Base-by-base conservation (phyloP, 2,797 vertebrate genomes). In the Bradypodion ventrale region DNA sequence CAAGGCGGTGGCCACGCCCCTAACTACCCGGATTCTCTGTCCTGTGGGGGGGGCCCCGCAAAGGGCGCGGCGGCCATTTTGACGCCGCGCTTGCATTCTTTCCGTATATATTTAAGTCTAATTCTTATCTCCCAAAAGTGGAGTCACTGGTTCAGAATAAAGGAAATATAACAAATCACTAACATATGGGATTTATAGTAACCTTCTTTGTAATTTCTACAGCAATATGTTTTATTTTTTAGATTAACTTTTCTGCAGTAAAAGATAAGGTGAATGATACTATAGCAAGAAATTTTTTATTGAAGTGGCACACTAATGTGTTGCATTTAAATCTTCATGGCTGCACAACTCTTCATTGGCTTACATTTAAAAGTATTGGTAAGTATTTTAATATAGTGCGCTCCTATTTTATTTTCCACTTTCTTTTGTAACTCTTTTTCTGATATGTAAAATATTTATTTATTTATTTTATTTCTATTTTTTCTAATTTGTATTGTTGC, bases 221-320 rank as follows among this genome's bases (percentile, higher is more conserved):
- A 40, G 23, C 29, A 77, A n/a, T 59, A 37, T 80, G 3, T 75
- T 87, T 69, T 83, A 73, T 83, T 5, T 90, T 92, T 72, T 88
- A 95, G 95, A 94, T 96, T 46, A 89, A 96, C 86, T 96, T 96
- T 92, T 96, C 93, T 4, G 42, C 89, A 65, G 87, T 93, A 52
- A 95, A 92, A 82, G 80, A 88, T 23, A 40, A 81, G 13, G 40
- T 95, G 79, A 29, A 82, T 37, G 94, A 95, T 62, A 92, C 73
- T 84, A 83, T 78, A 69, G 80, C 92, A 40, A 85, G 87, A 84
- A 90, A 83, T 72, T 88, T 89, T 84, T 85, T 95, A 86, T 91
- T 90, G 83, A 94, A 84, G 46, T 95, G 94, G 80, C 86, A 44
- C 83, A 87, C 89, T 4, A 95, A 82, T 46, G 88, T 95, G 7